These are phyloP conservation scores for Myzus persicae DNA, from an alignment of 1,140 invertebrate species.

Conservation along the genomic window DNA sequence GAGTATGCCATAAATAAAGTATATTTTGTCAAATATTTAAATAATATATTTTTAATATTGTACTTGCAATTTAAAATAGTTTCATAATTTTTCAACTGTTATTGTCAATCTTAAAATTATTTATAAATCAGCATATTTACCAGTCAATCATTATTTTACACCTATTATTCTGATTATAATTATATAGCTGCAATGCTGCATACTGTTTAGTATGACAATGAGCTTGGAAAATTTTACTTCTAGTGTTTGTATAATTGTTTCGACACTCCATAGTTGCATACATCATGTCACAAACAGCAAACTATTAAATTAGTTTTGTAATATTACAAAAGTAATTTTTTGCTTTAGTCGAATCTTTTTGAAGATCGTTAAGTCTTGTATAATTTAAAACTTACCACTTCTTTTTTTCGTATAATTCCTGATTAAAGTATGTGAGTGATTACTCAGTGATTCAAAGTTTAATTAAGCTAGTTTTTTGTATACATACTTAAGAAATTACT, in stretches of 20 bases:
- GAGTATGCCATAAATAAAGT: not conserved
- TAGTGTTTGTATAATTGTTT: not conserved
- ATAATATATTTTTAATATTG: not conserved
- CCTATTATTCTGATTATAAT: not conserved
- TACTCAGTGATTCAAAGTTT: not conserved
- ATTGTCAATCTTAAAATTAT: not conserved
- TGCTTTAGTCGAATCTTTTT: not conserved
- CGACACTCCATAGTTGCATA: not conserved
- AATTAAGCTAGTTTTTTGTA: not conserved
- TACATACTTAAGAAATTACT: not conserved
- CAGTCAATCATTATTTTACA: not conserved
- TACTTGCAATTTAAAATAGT: not conserved
- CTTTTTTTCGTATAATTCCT: not conserved
- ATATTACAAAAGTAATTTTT: not conserved
- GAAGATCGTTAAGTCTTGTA: not conserved
- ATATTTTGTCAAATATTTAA: not conserved
- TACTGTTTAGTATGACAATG: not conserved
- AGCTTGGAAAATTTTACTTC: not conserved
- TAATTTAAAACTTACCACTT: not conserved
- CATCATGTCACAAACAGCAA: not conserved
- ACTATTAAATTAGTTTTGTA: conserved; percentile 3
- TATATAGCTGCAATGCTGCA: not conserved
- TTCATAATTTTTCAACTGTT: not conserved
- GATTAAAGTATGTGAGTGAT: not conserved
- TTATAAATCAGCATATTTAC: not conserved